phyloP scores from a whole-genome alignment of 1,140 invertebrate genomes.

The Cyclina sinensis region DNA sequence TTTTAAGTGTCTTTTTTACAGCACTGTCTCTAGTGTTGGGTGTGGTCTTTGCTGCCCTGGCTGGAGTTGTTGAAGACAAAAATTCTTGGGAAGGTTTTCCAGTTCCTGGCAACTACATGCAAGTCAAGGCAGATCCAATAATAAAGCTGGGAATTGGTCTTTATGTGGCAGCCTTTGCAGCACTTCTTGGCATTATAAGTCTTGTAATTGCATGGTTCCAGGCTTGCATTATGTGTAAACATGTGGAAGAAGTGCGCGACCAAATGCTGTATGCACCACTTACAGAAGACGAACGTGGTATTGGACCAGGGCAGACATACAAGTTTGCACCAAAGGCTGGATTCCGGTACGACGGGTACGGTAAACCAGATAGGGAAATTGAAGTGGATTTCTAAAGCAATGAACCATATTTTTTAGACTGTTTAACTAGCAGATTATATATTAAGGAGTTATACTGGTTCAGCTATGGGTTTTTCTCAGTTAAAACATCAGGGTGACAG shows the following conservation, averaged over 20 bases:
- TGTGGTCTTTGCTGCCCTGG: constrained; percentile 30
- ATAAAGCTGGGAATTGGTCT: constrained; percentile 21
- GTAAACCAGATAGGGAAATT: neutral
- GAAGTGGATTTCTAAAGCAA: constrained; percentile 28
- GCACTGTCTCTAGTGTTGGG: constrained; percentile 33
- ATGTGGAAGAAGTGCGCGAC: constrained; percentile 57
- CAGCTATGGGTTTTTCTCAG: too few species aligned
- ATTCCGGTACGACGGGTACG: constrained; percentile 51
- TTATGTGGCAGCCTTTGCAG: constrained; percentile 39
- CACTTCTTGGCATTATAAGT: neutral
- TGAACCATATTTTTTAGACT: neutral
- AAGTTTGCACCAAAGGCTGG: neutral
- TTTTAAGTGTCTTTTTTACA: constrained; percentile 35
- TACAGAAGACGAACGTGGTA: constrained; percentile 37
- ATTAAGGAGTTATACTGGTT: too few species aligned
- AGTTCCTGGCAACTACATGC: constrained; percentile 18
- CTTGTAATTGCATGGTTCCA: constrained; percentile 41
- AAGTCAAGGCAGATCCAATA: neutral
- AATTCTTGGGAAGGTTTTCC: constrained; percentile 37
- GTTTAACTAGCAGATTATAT: neutral
- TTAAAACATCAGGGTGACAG: too few species aligned
- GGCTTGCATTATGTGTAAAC: constrained; percentile 45
- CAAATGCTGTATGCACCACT: constrained; percentile 55
- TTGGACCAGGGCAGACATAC: neutral
- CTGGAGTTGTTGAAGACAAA: neutral